These are phyloP conservation scores for Timandra comae DNA, from an alignment of 2,888 invertebrate genomes.

Conservation along the genomic window DNA sequence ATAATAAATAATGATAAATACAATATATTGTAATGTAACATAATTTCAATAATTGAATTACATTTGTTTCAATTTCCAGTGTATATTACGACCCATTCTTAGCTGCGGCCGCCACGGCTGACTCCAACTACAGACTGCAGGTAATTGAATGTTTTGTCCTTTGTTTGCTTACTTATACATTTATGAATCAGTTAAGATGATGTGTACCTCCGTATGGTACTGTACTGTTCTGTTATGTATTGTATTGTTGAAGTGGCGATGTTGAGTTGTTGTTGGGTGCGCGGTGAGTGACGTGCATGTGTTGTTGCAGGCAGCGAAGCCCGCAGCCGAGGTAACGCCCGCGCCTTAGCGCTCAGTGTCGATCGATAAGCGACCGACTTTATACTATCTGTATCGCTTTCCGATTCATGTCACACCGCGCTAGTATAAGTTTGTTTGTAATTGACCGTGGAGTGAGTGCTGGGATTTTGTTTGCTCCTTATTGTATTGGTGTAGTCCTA, in stretches of 20 bases:
- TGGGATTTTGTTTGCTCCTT: slow-evolving; percentile 73
- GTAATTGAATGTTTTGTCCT: slow-evolving; percentile 75
- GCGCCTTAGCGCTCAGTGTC: too few relatives aligned
- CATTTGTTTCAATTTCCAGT: slow-evolving; percentile 76
- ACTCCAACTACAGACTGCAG: slow-evolving; percentile 94
- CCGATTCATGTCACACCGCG: slow-evolving; percentile 67
- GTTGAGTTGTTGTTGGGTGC: too few relatives aligned
- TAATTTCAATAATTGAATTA: slow-evolving; percentile 1
- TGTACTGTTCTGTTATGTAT: neutral
- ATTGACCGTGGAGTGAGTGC: slow-evolving; percentile 69
- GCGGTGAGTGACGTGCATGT: slow-evolving; percentile 47
- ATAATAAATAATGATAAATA: too few relatives aligned
- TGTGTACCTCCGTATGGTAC: too few relatives aligned
- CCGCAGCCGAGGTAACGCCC: slow-evolving; percentile 80
- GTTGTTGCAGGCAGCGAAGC: slow-evolving; percentile 83
- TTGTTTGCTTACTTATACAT: slow-evolving; percentile 1
- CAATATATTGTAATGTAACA: neutral
- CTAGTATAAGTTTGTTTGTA: slow-evolving; percentile 62
- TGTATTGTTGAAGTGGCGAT: slow-evolving; percentile 3
- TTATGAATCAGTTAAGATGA: too few relatives aligned
- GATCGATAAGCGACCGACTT: slow-evolving; percentile 49
- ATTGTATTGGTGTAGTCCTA: slow-evolving; percentile 56
- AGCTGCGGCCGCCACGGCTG: slow-evolving; percentile 90
- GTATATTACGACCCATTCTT: slow-evolving; percentile 98
- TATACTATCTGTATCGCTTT: slow-evolving; percentile 67